These are phyloP conservation scores for Leucophenga montana DNA, from an alignment of 2,888 invertebrate genomes.

Conservation along the genomic window DNA sequence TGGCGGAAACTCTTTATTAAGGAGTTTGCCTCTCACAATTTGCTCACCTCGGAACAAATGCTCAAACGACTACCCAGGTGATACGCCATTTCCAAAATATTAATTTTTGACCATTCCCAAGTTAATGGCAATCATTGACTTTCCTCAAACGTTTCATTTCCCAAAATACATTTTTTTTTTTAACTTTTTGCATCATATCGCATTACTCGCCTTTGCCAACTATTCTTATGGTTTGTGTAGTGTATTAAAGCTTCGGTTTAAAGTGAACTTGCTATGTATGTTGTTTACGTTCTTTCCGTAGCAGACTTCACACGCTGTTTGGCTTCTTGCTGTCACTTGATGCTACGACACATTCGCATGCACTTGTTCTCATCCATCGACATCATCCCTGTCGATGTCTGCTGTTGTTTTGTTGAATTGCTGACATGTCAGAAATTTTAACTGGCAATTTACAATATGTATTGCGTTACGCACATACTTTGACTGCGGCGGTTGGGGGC, in stretches of 20 bases:
- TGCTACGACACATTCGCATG: no score
- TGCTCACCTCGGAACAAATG: no score
- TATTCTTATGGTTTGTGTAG: not conserved
- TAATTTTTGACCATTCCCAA: no score
- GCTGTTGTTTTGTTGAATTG: conserved; percentile 40
- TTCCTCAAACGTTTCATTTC: no score
- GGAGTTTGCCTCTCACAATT: no score
- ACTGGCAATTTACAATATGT: conserved; percentile 61
- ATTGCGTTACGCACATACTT: conserved; percentile 55
- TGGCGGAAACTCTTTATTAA: no score
- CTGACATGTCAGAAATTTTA: conserved; percentile 66
- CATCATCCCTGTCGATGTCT: not conserved
- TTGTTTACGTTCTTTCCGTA: conserved; percentile 34
- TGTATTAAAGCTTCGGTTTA: no score
- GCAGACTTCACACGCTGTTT: not conserved
- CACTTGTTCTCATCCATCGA: not conserved
- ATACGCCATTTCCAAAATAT: no score
- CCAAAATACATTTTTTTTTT: not conserved
- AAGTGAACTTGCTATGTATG: conserved; percentile 10
- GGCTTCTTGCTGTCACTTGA: not conserved
- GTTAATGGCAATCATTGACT: no score
- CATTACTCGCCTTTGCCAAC: no score
- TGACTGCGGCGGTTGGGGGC: conserved; percentile 5
- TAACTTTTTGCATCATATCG: no score
- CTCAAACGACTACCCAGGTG: no score